Evolutionary conservation across 2,113 vertebrate genomes (phyloP), one percentile per base, ranked within the genome.

Genomic region (Ictalurus punctatus): DNA sequence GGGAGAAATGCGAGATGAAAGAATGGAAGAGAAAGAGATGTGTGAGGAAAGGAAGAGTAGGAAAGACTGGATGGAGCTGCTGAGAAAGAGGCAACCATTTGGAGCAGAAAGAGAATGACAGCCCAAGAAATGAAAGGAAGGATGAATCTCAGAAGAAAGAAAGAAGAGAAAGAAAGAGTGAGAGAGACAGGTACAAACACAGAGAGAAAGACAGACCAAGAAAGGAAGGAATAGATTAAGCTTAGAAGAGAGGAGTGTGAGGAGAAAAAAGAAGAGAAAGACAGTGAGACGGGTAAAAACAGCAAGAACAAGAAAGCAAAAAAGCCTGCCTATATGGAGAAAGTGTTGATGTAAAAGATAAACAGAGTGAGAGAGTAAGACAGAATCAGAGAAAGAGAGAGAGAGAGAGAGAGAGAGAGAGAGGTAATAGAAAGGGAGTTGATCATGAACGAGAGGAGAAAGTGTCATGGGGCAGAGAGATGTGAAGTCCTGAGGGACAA

Each of bases 331-430:
- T 40, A 34, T 40, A 44, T 52, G 76, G 44, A 79, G 14, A 80
- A 52, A 30, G 10, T 23, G 9, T 14, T 13, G 52, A 56, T 81
- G 27, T 54, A 56, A 23, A 23, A 59, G 30, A 59, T 23, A 37
- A 21, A 82, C n/a, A 59, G 69, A 91, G 90, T 74, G 86, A 85
- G 23, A 44, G 74, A 59, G 27, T 2, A 19, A 79, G 40, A 79
- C 23, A 79, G 76, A 52, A 7, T 27, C 4, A 30, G 69, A 91
- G 90, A n/a, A n/a, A 79, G 87, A 85, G 23, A 44, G 63, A 59
- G 44, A 54, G 56, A 40, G 37, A 87, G 87, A 84, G 87, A 63
- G 84, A n/a, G 19, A 16, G 91, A 92, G 88, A 91, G 91, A 84
- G 4, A 91, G 78, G 52, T 87, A 87, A 89, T 34, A 19, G 71